Base-by-base conservation (phyloP, 2,888 invertebrate species). In the Stratiomys singularior region DNA sequence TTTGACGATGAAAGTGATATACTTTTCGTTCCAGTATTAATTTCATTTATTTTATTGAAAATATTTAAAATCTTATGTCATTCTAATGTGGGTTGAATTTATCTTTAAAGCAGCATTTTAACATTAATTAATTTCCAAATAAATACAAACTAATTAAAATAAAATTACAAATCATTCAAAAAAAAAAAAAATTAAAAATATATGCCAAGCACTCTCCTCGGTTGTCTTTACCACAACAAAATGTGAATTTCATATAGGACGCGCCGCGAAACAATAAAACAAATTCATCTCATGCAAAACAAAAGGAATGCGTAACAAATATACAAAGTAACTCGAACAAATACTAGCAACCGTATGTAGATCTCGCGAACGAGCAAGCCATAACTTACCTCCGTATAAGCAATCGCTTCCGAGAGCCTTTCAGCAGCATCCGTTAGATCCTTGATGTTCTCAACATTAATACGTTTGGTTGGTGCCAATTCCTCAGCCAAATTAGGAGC, bases 401-500 rank as follows among this genome's bases (percentile, higher is more conserved):
- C 56, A 46, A 79, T 56, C 21, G 79, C 80, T 46, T 78, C 78
- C 7, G 67, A 28, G 11, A 80, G 67, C 60, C 72, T 77, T 47
- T 23, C 64, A 60, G 79, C 37, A 25, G 79, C 80, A 5, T 56
- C 46, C 23, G 67, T 66, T 30, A 80, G 60, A 72, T 78, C 78
- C 0, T 15, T 30, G 7, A 77, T 71, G 3, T 25, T 78, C 1
- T 67, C 72, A 13, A 56, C 13, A 46, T 71, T 72, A 18, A 78
- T 9, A 60, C 9, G 15, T 9, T 72, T 63, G 30, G 13, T 58
- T 83, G 84, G 76, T 84, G 85, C 64, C 83, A 87, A 82, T 79
- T 87, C 87, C 30, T 86, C 84, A 4, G 87, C 87, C 72, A 87
- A 81, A 69, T 85, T 84, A 15, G 82, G 82, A 1, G 82, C 84